A percentile compares a stretch with the other conserved stretches of the same genome.
These are phyloP conservation scores for Crypturellus undulatus DNA, from an alignment of 2,113 vertebrate genomes.

Conservation along the genomic window DNA sequence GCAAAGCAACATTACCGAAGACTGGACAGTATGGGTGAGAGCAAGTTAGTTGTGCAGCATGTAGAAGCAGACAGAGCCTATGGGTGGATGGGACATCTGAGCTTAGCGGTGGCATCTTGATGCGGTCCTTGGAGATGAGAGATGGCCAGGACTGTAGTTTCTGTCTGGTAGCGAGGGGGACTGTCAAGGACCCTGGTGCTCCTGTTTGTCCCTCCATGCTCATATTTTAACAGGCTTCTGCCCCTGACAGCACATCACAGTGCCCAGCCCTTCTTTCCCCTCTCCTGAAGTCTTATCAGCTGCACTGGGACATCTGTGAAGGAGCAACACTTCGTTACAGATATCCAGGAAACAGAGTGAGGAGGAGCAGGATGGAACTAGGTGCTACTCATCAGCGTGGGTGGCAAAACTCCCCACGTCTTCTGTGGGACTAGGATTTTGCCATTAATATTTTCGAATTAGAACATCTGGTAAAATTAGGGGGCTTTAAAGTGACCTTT, in stretches of 20 bases:
- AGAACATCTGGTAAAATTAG: background rate
- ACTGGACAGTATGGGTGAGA: rapidly evolving
- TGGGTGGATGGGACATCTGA: background rate
- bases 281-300: background rate
- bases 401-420: background rate
- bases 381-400: background rate
- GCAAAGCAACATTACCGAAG: rapidly evolving
- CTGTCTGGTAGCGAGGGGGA: background rate
- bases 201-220: background rate
- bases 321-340: background rate
- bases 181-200: background rate
- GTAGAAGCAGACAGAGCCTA: background rate
- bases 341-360: background rate
- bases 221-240: background rate
- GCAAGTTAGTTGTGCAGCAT: background rate
- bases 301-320: background rate
- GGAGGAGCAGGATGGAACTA: background rate
- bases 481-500: background rate
- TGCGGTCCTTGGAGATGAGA: background rate
- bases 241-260: background rate
- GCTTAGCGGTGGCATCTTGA: background rate
- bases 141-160: background rate
- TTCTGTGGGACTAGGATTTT: background rate
- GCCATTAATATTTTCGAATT: background rate
- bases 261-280: background rate